phyloP scores from a whole-genome alignment of 2,888 invertebrate species.

The Creontiades dilutus region DNA sequence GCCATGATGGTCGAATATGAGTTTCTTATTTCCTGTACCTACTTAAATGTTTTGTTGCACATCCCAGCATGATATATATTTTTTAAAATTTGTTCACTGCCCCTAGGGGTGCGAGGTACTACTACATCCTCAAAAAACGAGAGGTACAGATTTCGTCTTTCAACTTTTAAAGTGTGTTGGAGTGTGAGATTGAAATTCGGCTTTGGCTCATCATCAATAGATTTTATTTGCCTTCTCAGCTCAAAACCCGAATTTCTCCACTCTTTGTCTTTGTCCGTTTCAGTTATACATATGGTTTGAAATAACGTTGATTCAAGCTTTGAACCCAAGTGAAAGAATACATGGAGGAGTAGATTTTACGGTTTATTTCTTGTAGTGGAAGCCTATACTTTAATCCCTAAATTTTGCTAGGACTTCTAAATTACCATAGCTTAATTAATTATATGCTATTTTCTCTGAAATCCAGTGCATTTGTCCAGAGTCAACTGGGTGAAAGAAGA shows the following conservation, averaged over 20 bases:
- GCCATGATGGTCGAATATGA: constrained; percentile 11
- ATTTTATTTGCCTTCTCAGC: not conserved
- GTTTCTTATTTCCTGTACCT: constrained; percentile 36
- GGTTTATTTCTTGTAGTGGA: no score
- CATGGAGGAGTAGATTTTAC: no score
- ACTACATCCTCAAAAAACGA: constrained; percentile 38
- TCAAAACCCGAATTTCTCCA: not conserved
- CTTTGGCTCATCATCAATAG: not conserved
- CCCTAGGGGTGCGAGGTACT: not conserved
- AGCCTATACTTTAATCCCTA: no score
- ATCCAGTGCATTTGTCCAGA: no score
- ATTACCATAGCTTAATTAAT: no score
- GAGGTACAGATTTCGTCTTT: not conserved
- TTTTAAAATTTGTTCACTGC: not conserved
- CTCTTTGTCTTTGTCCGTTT: not conserved
- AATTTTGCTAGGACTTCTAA: no score
- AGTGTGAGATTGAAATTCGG: not conserved
- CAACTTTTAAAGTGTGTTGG: not conserved
- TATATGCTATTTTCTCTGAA: no score
- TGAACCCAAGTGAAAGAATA: no score
- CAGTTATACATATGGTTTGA: not conserved
- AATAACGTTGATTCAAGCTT: not conserved
- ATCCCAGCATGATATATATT: not conserved
- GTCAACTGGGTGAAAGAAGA: no score
- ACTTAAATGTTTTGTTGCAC: constrained; percentile 25